Evolutionary conservation across 2,113 vertebrate species (phyloP).

Genomic region (Peromyscus maniculatus): DNA sequence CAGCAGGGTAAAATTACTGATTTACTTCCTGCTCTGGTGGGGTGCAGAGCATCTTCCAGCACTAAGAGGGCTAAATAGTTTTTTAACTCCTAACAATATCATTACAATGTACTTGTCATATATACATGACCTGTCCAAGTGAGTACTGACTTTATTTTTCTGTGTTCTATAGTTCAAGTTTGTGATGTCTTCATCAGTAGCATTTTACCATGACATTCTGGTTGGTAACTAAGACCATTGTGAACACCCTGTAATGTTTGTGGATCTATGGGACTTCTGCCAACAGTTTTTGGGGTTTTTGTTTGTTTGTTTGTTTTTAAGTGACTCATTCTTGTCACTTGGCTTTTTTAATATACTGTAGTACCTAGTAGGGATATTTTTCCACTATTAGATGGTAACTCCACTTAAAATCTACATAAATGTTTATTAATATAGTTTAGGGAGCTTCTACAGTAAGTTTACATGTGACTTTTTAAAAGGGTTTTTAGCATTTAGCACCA

Average conservation of each 20-base stretch:
- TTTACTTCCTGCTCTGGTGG: background rate
- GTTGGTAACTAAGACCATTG: background rate
- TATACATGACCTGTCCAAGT: background rate
- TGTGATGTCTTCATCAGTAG: background rate
- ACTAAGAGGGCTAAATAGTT: background rate
- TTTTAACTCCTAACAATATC: background rate
- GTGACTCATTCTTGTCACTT: background rate
- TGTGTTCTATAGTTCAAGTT: background rate
- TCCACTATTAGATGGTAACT: background rate
- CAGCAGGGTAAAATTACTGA: background rate
- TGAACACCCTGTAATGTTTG: background rate
- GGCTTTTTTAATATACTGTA: background rate
- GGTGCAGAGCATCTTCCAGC: background rate
- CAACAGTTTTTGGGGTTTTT: background rate
- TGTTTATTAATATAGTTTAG: background rate
- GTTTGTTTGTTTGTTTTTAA: too few relatives aligned
- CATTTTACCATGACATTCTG: background rate
- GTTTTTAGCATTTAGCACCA: background rate
- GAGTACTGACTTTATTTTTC: background rate
- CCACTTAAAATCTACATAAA: background rate
- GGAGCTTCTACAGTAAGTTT: background rate
- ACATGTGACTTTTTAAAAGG: background rate
- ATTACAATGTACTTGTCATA: background rate
- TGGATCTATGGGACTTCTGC: background rate
- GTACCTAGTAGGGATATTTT: background rate